Evolutionary conservation across 2,113 vertebrate genomes (phyloP), one percentile per base, ranked within the genome.

Genomic region (Brachirus orientalis): DNA sequence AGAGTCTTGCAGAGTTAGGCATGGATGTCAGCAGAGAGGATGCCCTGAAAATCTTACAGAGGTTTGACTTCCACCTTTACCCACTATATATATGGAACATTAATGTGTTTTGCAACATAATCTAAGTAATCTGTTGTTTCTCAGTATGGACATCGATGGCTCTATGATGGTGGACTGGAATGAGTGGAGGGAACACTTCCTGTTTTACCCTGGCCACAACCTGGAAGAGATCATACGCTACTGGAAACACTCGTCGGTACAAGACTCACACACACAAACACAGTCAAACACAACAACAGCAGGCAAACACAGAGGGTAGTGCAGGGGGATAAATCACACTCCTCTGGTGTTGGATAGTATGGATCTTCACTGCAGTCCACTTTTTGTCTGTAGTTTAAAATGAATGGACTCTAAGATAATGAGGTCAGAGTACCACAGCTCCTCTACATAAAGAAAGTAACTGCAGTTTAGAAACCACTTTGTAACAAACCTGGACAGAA

Each of bases 151-250:
- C 91, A 91, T 91, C 41, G 95, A 98, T 64, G 95, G 96, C 13
- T 96, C 94, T 10, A 96, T 99, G 94, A 94, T 95, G 71, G 93
- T 99, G 19, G 97, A 98, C 85, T 99, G 97, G 97, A 96, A 96
- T 53, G 96, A 98, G 67, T 98, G 96, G 96, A 92, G 95, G 46
- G 95, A 97, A 63, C 95, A 98, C 80, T 98, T 98, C 86, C 92
- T 96, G 74, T 94, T 99, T 69, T 95, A 94, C 75, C 95, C 96
- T 2, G 95, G 90, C 43, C 91, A 95, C 72, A 94, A 96, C 79
- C 96, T 99, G 61, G 91, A 98, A 60, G 94, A 95, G 86, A 98
- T 98, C 74, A 82, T 98, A 69, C 92, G 92, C 57, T 95, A 94
- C 74, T 98, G 97, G 96, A 99, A 97, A 70, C 96, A 97, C 87